Conservation (phyloP, 2,797 vertebrate species). For the Sciurus vulgaris region DNA sequence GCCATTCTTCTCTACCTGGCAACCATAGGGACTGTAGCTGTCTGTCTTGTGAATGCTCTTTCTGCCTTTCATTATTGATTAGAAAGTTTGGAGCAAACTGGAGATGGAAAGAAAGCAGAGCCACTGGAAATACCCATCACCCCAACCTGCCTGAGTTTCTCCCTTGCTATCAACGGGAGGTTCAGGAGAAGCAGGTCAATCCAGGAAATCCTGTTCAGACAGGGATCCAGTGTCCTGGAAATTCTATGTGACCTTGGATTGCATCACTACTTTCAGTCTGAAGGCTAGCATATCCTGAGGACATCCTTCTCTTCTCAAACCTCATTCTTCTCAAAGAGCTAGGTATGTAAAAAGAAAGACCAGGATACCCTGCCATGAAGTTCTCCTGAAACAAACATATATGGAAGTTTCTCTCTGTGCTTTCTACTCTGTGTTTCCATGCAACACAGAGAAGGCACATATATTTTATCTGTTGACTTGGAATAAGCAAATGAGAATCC, state of each 20-base stretch:
- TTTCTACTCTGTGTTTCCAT: too few relatives aligned
- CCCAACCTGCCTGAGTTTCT: background rate
- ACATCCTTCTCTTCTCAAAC: background rate
- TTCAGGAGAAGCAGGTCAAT: background rate
- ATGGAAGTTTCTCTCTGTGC: background rate
- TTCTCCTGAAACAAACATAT: background rate
- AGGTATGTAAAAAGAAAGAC: background rate
- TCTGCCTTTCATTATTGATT: background rate
- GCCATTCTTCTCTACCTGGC: background rate
- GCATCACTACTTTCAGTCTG: background rate
- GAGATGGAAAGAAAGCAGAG: background rate
- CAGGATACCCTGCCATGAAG: background rate
- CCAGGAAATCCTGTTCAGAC: background rate
- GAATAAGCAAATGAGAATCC: background rate
- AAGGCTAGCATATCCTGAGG: background rate
- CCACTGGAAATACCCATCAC: background rate
- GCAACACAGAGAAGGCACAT: background rate
- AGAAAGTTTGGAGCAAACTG: background rate
- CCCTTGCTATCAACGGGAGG: background rate
- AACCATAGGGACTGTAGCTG: fast-evolving
- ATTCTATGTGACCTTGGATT: background rate
- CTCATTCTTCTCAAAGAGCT: background rate
- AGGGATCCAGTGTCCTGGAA: background rate
- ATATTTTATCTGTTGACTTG: background rate
- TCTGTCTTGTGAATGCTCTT: background rate